Evolutionary conservation across 2,797 vertebrate genomes (phyloP).

Genomic region (Pelodytes ibericus): DNA sequence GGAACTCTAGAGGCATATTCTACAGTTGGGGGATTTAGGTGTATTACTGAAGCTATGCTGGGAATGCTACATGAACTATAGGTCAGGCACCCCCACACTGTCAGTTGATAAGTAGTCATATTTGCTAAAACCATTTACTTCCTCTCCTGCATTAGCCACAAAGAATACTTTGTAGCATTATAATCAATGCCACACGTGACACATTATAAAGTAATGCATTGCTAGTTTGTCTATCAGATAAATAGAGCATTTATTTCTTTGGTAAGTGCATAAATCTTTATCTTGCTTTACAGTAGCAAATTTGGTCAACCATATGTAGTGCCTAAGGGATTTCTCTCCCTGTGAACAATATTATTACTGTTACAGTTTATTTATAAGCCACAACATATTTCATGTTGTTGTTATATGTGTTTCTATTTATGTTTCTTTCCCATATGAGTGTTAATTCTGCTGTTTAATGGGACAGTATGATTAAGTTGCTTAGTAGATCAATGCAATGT

Average conservation of each 20-base stretch:
- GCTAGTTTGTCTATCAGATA: neutral
- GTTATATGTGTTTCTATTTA: neutral
- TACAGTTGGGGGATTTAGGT: constrained; percentile 48
- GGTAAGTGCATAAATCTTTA: neutral
- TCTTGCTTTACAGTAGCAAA: neutral
- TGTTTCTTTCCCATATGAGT: too few species aligned
- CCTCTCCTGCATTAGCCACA: neutral
- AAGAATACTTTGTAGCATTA: neutral
- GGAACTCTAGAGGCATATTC: constrained; percentile 43
- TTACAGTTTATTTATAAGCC: neutral
- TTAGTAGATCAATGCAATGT: too few species aligned
- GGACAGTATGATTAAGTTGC: too few species aligned
- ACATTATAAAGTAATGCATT: neutral
- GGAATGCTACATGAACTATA: constrained; percentile 48
- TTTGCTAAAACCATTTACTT: constrained; percentile 10
- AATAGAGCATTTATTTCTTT: neutral
- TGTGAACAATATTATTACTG: neutral
- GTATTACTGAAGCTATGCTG: constrained; percentile 49
- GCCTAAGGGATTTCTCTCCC: neutral
- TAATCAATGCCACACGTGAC: neutral
- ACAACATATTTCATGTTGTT: neutral
- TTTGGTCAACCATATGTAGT: neutral
- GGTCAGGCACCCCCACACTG: constrained; percentile 44
- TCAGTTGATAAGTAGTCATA: constrained; percentile 46
- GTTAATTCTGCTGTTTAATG: too few species aligned